Evolutionary conservation across 2,888 invertebrate genomes (phyloP).

Genomic region (Tipula unca): DNA sequence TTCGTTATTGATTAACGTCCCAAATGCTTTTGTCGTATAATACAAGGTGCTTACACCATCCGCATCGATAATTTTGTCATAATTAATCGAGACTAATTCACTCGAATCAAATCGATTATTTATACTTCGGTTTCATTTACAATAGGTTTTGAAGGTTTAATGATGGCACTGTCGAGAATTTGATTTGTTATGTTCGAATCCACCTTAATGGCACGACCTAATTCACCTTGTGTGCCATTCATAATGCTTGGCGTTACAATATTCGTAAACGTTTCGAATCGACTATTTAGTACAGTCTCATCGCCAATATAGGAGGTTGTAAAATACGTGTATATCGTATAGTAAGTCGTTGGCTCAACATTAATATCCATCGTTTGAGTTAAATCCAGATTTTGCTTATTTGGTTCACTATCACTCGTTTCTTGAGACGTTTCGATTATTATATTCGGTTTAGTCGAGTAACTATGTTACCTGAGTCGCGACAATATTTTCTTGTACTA

Average conservation of each 20-base stretch:
- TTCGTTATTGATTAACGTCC: slow-evolving; percentile 58
- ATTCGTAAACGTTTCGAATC: slow-evolving; percentile 79
- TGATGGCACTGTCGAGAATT: slow-evolving; percentile 23
- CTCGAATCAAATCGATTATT: background rate
- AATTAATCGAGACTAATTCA: slow-evolving; percentile 51
- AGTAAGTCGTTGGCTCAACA: slow-evolving; percentile 57
- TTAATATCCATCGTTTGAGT: slow-evolving; percentile 22
- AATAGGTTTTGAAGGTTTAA: slow-evolving; percentile 26
- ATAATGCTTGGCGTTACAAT: slow-evolving; percentile 47
- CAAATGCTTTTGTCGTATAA: slow-evolving; percentile 59
- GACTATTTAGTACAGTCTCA: slow-evolving; percentile 71
- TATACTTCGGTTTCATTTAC: background rate
- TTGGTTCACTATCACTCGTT: slow-evolving; percentile 42
- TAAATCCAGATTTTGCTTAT: slow-evolving; percentile 34
- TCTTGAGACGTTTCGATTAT: slow-evolving; percentile 29
- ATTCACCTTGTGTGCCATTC: slow-evolving; percentile 30
- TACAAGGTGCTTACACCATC: slow-evolving; percentile 63
- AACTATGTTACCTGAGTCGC: slow-evolving; percentile 28
- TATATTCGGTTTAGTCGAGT: slow-evolving; percentile 20
- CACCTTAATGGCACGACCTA: slow-evolving; percentile 43
- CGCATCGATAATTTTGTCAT: slow-evolving; percentile 62
- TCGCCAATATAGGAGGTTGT: slow-evolving; percentile 82
- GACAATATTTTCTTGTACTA: slow-evolving; percentile 42
- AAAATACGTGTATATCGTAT: slow-evolving; percentile 84
- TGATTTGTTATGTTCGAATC: slow-evolving; percentile 27